Conservation (phyloP, 2,888 invertebrate species). For the Patella depressa region DNA sequence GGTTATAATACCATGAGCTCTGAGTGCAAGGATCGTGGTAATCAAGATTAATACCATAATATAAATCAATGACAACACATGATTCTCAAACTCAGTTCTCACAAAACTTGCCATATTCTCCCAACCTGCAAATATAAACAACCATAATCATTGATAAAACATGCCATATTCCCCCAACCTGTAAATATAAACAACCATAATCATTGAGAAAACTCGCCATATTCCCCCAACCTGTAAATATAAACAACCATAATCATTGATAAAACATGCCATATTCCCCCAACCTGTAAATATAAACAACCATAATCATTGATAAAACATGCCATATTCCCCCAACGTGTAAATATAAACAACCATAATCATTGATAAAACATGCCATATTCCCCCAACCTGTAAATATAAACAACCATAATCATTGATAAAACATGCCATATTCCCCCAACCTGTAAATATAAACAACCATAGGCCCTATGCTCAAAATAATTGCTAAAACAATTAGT, state of each 20-base stretch:
- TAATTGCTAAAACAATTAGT: no score
- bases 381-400: slow-evolving; percentile 35
- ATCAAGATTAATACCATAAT: slow-evolving; percentile 87
- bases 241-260: slow-evolving; percentile 21
- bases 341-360: no score
- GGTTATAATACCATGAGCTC: slow-evolving; percentile 86
- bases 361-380: slow-evolving; percentile 50
- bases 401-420: slow-evolving; percentile 23
- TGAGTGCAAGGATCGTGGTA: slow-evolving; percentile 85
- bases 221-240: slow-evolving; percentile 35
- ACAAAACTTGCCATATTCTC: slow-evolving; percentile 54
- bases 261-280: slow-evolving; percentile 51
- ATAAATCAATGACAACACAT: slow-evolving; percentile 84
- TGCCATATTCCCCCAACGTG: slow-evolving; percentile 48
- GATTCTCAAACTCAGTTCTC: slow-evolving; percentile 68
- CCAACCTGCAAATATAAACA: slow-evolving; percentile 30
- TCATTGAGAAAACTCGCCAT: slow-evolving; percentile 49
- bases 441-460: slow-evolving; percentile 14
- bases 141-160: slow-evolving; percentile 39
- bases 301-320: slow-evolving; percentile 39
- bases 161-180: slow-evolving; percentile 47
- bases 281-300: slow-evolving; percentile 26
- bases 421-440: slow-evolving; percentile 51
- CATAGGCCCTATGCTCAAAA: no score
- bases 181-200: no score